Percentiles rank a stretch among this genome's conserved stretches.
phyloP scores from a whole-genome alignment of 2,113 vertebrate genomes.

The Natator depressus region DNA sequence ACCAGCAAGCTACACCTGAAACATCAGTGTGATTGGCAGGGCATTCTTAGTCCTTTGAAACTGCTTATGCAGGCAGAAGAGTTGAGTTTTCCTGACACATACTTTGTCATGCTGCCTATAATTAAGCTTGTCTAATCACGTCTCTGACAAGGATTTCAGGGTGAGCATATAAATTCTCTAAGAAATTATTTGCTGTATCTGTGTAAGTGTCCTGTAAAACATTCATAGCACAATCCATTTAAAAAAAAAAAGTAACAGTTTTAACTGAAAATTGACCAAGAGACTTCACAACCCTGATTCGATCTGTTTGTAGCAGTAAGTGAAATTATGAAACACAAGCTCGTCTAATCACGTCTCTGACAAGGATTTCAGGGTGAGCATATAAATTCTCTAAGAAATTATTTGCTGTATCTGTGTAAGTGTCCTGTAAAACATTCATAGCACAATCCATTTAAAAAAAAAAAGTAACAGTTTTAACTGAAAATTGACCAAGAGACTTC shows the following conservation, averaged over 20 bases:
- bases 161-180: conserved; percentile 18
- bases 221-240: not conserved
- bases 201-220: not conserved
- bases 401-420: not conserved
- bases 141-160: conserved; percentile 41
- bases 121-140: conserved; percentile 63
- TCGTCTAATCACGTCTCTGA: conserved; percentile 48
- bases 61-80: conserved; percentile 26
- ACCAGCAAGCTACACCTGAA: not conserved
- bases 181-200: not conserved
- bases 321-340: too few relatives aligned
- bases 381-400: conserved; percentile 21
- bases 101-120: conserved; percentile 43
- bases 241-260: not conserved
- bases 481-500: not conserved
- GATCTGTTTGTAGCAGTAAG: not conserved
- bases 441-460: not conserved
- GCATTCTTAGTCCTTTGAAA: conserved; percentile 29
- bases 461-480: not conserved
- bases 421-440: not conserved
- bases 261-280: not conserved
- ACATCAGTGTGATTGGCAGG: conserved; percentile 28
- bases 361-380: conserved; percentile 36
- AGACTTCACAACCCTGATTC: not conserved
- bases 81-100: conserved; percentile 6